Evolutionary conservation across 2,888 invertebrate genomes (phyloP).

Genomic region (Julus scanicus): DNA sequence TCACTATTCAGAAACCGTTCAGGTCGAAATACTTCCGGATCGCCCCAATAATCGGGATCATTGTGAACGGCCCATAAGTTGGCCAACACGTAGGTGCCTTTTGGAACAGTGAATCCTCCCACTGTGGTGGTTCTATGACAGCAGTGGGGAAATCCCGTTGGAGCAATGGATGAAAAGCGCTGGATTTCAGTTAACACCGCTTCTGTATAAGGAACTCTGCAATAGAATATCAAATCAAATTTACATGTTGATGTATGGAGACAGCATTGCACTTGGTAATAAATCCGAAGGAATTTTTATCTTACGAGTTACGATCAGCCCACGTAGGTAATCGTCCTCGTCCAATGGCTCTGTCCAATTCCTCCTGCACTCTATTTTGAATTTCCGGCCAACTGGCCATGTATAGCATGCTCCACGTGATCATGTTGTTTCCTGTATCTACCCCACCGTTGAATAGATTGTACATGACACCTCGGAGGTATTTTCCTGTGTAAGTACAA

Average conservation of each 20-base stretch:
- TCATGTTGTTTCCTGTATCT: background rate
- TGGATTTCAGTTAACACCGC: background rate
- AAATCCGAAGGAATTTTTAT: conserved; percentile 8
- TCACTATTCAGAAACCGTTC: background rate
- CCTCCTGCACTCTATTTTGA: background rate
- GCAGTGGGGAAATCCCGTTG: conserved; percentile 2
- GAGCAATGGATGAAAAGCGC: background rate
- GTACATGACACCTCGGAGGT: conserved; percentile 6
- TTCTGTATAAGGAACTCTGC: conserved; percentile 35
- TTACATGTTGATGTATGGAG: too few species aligned
- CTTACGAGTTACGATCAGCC: conserved; percentile 44
- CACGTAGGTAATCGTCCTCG: background rate
- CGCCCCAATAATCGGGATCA: conserved; percentile 10
- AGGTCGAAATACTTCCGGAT: conserved; percentile 42
- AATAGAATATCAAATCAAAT: background rate
- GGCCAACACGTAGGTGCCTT: background rate
- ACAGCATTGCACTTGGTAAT: too few species aligned
- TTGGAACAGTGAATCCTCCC: background rate
- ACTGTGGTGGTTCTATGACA: background rate
- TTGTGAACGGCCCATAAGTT: conserved; percentile 43
- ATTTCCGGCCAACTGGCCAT: background rate
- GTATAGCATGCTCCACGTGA: background rate
- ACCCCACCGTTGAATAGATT: too few species aligned
- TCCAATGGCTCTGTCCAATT: background rate
- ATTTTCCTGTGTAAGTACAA: background rate